These are phyloP conservation scores for Drosophila triauraria DNA, from an alignment of 1,140 invertebrate species.

Conservation along the genomic window DNA sequence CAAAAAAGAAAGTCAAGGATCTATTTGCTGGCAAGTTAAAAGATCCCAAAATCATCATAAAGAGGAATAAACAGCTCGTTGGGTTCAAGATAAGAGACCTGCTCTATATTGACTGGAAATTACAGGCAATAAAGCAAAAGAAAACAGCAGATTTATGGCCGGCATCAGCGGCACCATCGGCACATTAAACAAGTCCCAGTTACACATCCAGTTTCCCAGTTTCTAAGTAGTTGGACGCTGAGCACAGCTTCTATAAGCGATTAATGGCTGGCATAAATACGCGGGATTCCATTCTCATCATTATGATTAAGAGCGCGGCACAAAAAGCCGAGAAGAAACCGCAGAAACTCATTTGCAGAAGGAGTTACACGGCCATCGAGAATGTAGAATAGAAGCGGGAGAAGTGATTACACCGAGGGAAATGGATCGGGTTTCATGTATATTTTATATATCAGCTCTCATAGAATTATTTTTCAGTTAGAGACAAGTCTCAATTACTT, in stretches of 20 bases:
- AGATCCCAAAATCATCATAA: neutral
- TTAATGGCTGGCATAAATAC: slow-evolving; percentile 46
- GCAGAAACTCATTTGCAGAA: slow-evolving; percentile 44
- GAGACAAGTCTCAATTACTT: neutral
- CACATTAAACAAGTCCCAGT: slow-evolving; percentile 19
- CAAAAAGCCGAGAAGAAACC: slow-evolving; percentile 30
- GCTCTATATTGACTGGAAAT: slow-evolving; percentile 4
- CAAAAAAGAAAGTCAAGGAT: no score
- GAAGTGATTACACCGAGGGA: slow-evolving; percentile 15
- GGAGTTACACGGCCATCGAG: neutral
- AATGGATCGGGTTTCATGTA: no score
- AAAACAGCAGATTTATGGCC: slow-evolving; percentile 27
- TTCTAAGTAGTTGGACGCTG: slow-evolving; percentile 1
- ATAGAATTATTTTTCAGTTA: neutral
- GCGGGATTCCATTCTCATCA: slow-evolving; percentile 40
- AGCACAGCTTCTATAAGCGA: slow-evolving; percentile 26
- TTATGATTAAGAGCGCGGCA: slow-evolving; percentile 19
- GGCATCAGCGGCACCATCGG: neutral
- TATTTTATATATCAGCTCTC: no score
- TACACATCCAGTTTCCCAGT: slow-evolving; percentile 23
- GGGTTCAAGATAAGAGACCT: neutral
- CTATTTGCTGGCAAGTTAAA: no score
- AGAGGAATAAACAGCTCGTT: neutral
- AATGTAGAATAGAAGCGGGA: neutral
- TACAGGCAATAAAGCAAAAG: slow-evolving; percentile 9